Conservation (phyloP, 2,797 vertebrate species). For the Miopithecus talapoin region DNA sequence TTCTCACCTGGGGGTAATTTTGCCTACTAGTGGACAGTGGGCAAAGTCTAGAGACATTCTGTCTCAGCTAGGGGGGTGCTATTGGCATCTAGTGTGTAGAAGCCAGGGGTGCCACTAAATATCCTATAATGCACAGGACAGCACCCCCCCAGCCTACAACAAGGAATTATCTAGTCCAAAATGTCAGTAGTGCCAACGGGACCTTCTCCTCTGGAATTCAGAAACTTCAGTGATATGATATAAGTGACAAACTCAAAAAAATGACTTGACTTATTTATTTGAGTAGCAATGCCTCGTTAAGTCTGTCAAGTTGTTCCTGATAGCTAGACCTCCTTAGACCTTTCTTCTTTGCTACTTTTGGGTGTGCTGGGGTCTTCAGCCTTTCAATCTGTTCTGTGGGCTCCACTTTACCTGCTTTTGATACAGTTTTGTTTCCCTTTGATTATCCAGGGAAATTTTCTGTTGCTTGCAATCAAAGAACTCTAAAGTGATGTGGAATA, state of each 20-base stretch:
- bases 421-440: background rate
- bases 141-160: too few species aligned
- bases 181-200: background rate
- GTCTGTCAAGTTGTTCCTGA: background rate
- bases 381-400: background rate
- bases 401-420: background rate
- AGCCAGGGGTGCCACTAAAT: background rate
- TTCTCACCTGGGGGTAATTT: background rate
- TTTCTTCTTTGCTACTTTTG: background rate
- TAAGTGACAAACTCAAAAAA: background rate
- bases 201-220: background rate
- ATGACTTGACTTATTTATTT: background rate
- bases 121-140: background rate
- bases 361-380: background rate
- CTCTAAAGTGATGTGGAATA: background rate
- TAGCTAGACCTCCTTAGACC: background rate
- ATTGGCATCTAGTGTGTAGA: background rate
- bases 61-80: background rate
- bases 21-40: background rate
- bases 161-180: background rate
- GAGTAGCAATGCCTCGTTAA: background rate
- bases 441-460: constrained; percentile 21
- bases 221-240: background rate
- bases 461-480: background rate
- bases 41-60: background rate